These are phyloP conservation scores for Rhyacophila brunnea DNA, from an alignment of 1,140 invertebrate genomes.

Conservation along the genomic window DNA sequence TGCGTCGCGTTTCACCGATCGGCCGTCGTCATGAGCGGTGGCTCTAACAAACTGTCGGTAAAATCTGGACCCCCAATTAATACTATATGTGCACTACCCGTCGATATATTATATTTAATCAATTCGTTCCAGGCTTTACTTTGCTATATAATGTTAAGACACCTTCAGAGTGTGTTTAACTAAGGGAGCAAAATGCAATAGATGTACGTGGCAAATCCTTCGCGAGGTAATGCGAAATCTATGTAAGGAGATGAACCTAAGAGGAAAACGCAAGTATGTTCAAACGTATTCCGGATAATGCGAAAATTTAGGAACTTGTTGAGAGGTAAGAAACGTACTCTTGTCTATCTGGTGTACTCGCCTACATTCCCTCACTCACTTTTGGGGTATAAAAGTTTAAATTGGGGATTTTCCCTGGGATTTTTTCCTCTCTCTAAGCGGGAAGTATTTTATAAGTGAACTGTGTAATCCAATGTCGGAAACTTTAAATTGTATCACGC, in stretches of 20 bases:
- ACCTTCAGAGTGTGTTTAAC: neutral
- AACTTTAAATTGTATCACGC: too few relatives aligned
- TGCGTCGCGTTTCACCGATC: too few relatives aligned
- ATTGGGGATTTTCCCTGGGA: neutral
- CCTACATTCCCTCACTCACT: neutral
- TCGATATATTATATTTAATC: too few relatives aligned
- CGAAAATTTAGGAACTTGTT: neutral
- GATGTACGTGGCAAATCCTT: neutral
- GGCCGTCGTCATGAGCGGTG: too few relatives aligned
- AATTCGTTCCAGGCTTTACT: too few relatives aligned
- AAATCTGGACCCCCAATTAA: too few relatives aligned
- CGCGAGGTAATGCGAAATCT: neutral
- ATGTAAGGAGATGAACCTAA: constrained; percentile 1
- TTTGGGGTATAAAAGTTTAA: neutral
- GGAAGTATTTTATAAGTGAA: too few relatives aligned
- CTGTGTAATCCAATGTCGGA: too few relatives aligned
- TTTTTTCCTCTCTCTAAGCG: too few relatives aligned
- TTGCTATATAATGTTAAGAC: neutral
- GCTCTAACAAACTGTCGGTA: too few relatives aligned
- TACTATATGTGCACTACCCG: too few relatives aligned
- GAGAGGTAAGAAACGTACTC: neutral
- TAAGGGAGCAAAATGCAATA: neutral
- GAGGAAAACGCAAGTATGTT: neutral
- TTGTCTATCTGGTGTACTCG: neutral
- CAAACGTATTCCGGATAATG: neutral